Evolutionary conservation across 2,888 invertebrate genomes (phyloP).

Genomic region (Hirtodrosophila cameraria): DNA sequence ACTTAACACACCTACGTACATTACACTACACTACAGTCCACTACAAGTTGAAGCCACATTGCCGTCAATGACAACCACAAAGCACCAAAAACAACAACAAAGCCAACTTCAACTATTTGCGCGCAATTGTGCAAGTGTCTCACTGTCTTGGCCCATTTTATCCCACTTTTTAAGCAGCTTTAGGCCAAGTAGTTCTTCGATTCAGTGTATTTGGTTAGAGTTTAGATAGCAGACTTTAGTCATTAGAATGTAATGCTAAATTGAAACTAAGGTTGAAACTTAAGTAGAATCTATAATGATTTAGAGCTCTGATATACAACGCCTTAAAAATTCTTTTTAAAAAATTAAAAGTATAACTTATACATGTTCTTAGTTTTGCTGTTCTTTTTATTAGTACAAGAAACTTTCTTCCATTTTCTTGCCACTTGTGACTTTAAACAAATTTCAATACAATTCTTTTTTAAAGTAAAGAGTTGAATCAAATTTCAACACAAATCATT

Average conservation of each 20-base stretch:
- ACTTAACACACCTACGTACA: constrained; percentile 3
- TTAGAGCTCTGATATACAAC: too few species aligned
- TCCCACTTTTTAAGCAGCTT: background rate
- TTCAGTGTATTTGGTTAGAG: background rate
- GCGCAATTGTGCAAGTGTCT: constrained; percentile 43
- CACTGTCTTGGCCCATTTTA: background rate
- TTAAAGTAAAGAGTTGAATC: too few species aligned
- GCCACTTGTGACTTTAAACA: too few species aligned
- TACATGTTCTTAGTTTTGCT: too few species aligned
- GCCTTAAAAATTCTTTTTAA: too few species aligned
- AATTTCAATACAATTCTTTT: too few species aligned
- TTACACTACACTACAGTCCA: background rate
- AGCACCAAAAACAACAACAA: constrained; percentile 31
- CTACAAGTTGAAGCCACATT: constrained; percentile 24
- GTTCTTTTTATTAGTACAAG: too few species aligned
- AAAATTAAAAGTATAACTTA: too few species aligned
- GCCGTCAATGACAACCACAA: constrained; percentile 41
- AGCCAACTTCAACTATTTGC: constrained; percentile 52
- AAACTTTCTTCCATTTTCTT: too few species aligned
- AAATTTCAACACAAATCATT: too few species aligned
- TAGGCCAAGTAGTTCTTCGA: background rate
- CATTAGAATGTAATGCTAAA: background rate
- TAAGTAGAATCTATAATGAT: background rate
- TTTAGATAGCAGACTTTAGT: background rate
- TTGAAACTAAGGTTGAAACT: background rate